phyloP scores from a whole-genome alignment of 2,113 vertebrate species.

The Psephotus haematonotus region DNA sequence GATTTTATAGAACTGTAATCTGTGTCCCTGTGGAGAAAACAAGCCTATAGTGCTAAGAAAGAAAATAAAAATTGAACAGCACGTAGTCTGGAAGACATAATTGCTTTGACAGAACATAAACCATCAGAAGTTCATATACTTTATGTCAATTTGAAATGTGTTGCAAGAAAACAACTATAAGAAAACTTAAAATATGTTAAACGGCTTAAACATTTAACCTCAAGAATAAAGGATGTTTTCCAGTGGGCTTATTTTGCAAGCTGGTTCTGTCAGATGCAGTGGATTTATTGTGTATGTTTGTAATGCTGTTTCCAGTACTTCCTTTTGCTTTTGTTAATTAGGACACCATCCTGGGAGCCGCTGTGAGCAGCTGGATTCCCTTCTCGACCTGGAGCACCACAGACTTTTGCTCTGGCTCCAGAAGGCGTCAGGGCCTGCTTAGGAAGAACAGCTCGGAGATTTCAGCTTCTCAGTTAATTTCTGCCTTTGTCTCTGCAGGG shows the following conservation, averaged over 20 bases:
- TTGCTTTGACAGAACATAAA: background rate
- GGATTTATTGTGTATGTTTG: background rate
- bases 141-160: background rate
- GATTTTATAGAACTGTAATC: background rate
- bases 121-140: background rate
- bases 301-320: background rate
- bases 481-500: background rate
- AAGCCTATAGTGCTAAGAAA: background rate
- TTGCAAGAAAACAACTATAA: background rate
- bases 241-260: constrained; percentile 36
- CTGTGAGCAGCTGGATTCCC: background rate
- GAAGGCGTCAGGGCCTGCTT: background rate
- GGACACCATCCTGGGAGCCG: background rate
- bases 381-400: background rate
- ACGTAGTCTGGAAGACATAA: background rate
- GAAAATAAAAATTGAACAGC: background rate
- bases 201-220: background rate
- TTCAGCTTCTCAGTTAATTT: background rate
- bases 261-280: background rate
- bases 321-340: constrained; percentile 4
- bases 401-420: background rate
- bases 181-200: constrained; percentile 21
- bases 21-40: background rate
- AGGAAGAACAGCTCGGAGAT: background rate
- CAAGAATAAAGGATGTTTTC: constrained; percentile 29